Evolutionary conservation across 2,113 vertebrate species (phyloP).

Genomic region (pig (Sus scrofa)): DNA sequence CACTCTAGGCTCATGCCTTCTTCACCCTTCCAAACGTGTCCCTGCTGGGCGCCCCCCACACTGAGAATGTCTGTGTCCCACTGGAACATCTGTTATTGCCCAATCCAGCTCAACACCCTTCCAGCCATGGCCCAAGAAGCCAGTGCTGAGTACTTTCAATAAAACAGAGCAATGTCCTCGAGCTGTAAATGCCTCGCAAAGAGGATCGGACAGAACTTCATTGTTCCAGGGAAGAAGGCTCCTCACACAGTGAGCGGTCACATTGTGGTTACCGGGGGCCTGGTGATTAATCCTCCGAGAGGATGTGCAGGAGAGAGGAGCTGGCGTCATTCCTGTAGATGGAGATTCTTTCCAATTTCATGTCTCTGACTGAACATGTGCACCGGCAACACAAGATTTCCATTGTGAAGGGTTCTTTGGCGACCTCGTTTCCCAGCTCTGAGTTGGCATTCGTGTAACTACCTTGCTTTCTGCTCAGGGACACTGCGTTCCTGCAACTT

Average conservation of each 20-base stretch:
- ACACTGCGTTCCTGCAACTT: not conserved
- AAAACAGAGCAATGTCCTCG: conserved; percentile 86
- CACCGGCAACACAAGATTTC: conserved; percentile 43
- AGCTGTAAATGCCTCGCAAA: conserved; percentile 88
- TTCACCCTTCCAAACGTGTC: not conserved
- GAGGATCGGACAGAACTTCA: conserved; percentile 90
- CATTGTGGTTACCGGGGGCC: conserved; percentile 83
- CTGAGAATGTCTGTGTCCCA: conserved; percentile 80
- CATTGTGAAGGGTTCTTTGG: conserved; percentile 47
- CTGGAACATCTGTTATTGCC: conserved; percentile 86
- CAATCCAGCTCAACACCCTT: conserved; percentile 83
- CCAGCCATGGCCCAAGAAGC: conserved; percentile 81
- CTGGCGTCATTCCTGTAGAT: conserved; percentile 77
- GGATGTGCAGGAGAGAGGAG: conserved; percentile 86
- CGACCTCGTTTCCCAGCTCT: not conserved
- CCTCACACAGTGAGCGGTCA: conserved; percentile 90
- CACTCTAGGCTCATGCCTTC: not conserved
- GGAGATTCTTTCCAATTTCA: not conserved
- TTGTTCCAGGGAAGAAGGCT: conserved; percentile 87
- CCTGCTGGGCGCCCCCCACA: not conserved
- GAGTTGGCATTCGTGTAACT: conserved; percentile 42
- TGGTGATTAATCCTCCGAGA: conserved; percentile 78
- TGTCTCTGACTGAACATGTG: not conserved
- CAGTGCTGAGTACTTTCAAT: conserved; percentile 76
- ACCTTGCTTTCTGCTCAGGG: not conserved